phyloP scores from a whole-genome alignment of 2,113 vertebrate species.

The Pachypanchax playfairii region DNA sequence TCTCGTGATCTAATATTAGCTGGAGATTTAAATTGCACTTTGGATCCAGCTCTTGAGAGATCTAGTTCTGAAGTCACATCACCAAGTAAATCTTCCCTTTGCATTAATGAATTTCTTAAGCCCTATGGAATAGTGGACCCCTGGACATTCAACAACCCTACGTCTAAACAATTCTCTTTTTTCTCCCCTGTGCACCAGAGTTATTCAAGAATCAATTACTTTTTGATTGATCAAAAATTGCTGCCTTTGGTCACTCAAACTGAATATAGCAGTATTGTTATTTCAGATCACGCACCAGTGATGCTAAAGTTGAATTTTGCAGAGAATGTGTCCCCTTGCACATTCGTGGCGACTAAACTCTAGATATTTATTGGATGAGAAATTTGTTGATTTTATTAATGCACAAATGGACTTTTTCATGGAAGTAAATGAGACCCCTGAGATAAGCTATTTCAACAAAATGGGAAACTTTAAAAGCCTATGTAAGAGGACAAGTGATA shows the following conservation, averaged over 20 bases:
- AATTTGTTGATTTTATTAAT: constrained; percentile 1
- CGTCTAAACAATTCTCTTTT: constrained; percentile 3
- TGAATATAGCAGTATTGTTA: neutral
- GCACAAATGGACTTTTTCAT: neutral
- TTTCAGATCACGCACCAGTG: no score
- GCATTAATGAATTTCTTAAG: neutral
- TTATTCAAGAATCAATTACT: neutral
- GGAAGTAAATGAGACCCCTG: constrained; percentile 10
- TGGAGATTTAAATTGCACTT: no score
- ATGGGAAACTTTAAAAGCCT: constrained; percentile 5
- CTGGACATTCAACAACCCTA: neutral
- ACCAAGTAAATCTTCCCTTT: neutral
- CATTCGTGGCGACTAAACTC: neutral
- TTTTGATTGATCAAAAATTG: neutral
- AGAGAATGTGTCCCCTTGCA: neutral
- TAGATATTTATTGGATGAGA: neutral
- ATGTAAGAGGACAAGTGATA: neutral
- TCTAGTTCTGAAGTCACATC: neutral
- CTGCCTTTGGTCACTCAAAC: no score
- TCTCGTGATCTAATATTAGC: neutral
- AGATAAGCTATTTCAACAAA: neutral
- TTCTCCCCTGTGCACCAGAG: neutral
- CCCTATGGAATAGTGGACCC: neutral
- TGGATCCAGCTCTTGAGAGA: neutral
- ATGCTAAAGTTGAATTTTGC: neutral